phyloP scores from a whole-genome alignment of 1,140 invertebrate species.

The Camponotus floridanus region DNA sequence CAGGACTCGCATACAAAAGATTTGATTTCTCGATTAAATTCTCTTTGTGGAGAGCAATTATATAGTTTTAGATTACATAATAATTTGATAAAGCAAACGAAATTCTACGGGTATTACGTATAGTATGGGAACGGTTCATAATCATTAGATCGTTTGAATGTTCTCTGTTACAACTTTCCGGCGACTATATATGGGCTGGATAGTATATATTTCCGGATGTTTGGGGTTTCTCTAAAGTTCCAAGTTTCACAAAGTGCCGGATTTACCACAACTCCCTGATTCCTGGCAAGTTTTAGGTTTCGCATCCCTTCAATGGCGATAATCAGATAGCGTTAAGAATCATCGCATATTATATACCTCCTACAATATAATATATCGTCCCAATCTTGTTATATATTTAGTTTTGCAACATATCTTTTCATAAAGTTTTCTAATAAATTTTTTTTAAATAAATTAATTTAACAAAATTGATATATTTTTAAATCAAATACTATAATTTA shows the following conservation, averaged over 20 bases:
- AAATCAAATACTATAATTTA: too few species aligned
- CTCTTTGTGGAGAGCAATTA: background rate
- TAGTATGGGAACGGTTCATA: background rate
- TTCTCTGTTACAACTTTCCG: constrained; percentile 21
- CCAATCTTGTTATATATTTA: background rate
- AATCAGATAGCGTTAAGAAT: constrained; percentile 41
- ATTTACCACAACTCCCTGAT: constrained; percentile 43
- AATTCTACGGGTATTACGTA: background rate
- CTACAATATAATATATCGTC: constrained; percentile 19
- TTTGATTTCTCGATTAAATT: background rate
- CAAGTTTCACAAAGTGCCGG: constrained; percentile 41
- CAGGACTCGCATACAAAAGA: too few species aligned
- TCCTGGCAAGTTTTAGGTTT: constrained; percentile 32
- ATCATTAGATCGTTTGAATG: background rate
- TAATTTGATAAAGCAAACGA: background rate
- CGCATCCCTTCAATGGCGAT: constrained; percentile 11
- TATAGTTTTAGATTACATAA: background rate
- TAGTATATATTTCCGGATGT: constrained; percentile 54
- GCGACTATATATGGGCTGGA: background rate
- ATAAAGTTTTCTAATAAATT: too few species aligned
- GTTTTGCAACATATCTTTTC: too few species aligned
- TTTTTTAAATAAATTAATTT: too few species aligned
- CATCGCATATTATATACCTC: background rate
- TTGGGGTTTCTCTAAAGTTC: constrained; percentile 34
- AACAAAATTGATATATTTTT: too few species aligned